Conservation (phyloP, 2,113 vertebrate genomes). For the Theropithecus gelada region DNA sequence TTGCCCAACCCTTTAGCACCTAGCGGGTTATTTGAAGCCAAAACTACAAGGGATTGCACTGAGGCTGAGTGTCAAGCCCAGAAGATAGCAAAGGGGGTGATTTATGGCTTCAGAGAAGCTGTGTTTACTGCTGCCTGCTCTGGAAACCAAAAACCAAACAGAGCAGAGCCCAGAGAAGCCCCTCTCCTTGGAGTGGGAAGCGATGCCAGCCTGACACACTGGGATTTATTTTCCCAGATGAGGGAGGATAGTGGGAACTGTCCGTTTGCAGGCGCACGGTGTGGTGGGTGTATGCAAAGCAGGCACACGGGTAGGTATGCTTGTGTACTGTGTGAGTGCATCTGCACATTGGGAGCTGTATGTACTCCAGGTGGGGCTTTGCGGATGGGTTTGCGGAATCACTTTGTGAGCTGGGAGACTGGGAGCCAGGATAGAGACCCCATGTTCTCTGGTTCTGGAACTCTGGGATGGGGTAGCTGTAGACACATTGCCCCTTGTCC, state of each 20-base stretch:
- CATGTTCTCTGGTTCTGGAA: background rate
- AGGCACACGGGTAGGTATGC: background rate
- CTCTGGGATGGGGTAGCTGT: background rate
- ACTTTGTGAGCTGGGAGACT: background rate
- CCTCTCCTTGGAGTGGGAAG: slow-evolving; percentile 55
- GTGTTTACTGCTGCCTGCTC: slow-evolving; percentile 87
- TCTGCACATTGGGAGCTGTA: background rate
- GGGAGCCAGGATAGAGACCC: background rate
- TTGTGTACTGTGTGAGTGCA: background rate
- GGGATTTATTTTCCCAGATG: slow-evolving; percentile 72
- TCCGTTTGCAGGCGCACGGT: background rate
- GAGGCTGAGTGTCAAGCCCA: slow-evolving; percentile 84
- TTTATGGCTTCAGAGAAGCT: slow-evolving; percentile 90
- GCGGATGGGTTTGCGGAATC: background rate
- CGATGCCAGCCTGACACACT: background rate
- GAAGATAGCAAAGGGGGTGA: slow-evolving; percentile 87
- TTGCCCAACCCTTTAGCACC: slow-evolving; percentile 82
- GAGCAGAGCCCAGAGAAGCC: slow-evolving; percentile 46
- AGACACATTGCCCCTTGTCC: too few relatives aligned
- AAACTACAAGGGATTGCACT: slow-evolving; percentile 83
- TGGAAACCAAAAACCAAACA: slow-evolving; percentile 79
- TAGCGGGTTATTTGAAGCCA: slow-evolving; percentile 80
- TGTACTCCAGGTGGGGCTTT: background rate
- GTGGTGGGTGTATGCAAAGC: background rate
- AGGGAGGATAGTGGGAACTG: slow-evolving; percentile 23